Percentiles rank a stretch among this genome's conserved stretches.
phyloP scores from a whole-genome alignment of 2,888 invertebrate species.

The Rhyacophila evoluta region DNA sequence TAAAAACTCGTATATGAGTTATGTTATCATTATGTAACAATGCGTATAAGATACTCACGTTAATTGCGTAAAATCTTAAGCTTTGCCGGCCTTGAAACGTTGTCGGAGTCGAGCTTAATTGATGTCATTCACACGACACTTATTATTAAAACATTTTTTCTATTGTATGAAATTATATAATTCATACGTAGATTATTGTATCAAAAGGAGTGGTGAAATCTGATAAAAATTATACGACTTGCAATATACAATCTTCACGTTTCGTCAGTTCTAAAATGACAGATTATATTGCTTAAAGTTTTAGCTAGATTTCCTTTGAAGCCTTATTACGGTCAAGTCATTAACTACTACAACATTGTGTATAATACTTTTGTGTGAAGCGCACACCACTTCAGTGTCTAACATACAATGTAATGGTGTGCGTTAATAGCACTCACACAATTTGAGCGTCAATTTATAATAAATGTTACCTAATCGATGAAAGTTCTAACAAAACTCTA shows the following conservation, averaged over 20 bases:
- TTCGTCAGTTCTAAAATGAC: slow-evolving; percentile 9
- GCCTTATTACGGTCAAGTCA: slow-evolving; percentile 20
- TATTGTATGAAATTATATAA: too few relatives aligned
- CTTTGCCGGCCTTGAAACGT: too few relatives aligned
- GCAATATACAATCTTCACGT: slow-evolving; percentile 3
- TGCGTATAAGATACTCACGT: too few relatives aligned
- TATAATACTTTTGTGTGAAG: neutral
- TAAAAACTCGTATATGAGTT: too few relatives aligned
- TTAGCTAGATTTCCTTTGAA: slow-evolving; percentile 13
- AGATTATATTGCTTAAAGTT: slow-evolving; percentile 22
- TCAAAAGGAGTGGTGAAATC: too few relatives aligned
- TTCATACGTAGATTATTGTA: too few relatives aligned
- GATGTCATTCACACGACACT: too few relatives aligned
- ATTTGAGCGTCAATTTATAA: slow-evolving; percentile 3
- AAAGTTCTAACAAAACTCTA: neutral
- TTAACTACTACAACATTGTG: slow-evolving; percentile 15
- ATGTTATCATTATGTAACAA: too few relatives aligned
- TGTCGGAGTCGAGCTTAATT: too few relatives aligned
- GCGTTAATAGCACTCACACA: neutral
- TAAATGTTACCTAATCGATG: neutral
- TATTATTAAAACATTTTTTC: too few relatives aligned
- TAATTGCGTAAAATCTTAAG: too few relatives aligned
- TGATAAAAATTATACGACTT: too few relatives aligned
- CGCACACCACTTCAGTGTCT: neutral
- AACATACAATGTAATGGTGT: neutral